A percentile compares a stretch with the other conserved stretches of the same genome.
These are phyloP conservation scores for Ceyx cyanopectus DNA, from an alignment of 2,113 vertebrate genomes.

Conservation along the genomic window DNA sequence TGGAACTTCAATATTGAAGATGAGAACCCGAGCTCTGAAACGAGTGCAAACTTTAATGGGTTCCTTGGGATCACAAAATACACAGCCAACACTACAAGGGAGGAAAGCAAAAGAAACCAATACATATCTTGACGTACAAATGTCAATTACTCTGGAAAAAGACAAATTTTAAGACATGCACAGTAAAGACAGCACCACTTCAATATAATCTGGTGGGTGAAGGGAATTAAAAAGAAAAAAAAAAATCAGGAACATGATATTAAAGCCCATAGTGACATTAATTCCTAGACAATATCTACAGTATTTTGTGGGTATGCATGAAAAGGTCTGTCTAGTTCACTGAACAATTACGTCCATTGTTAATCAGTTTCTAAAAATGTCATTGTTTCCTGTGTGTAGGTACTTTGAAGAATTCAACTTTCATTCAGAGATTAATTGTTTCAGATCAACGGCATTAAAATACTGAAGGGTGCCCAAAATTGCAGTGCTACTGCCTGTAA, in stretches of 20 bases:
- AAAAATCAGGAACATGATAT: background rate
- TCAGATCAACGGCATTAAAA: background rate
- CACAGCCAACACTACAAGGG: conserved; percentile 87
- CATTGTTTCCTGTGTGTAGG: conserved; percentile 45
- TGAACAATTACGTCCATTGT: conserved; percentile 43
- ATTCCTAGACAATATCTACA: background rate
- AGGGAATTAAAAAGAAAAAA: background rate
- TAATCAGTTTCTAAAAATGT: conserved; percentile 63
- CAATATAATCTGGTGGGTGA: fast-evolving
- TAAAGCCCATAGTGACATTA: background rate
- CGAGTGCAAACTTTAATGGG: conserved; percentile 90
- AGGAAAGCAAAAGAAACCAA: background rate
- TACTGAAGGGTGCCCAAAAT: background rate
- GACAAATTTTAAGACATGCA: background rate
- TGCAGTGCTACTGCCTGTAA: background rate
- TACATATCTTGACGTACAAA: background rate
- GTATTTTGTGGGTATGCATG: conserved; percentile 26
- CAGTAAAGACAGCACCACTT: background rate
- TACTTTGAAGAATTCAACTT: conserved; percentile 59
- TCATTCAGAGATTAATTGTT: conserved; percentile 41
- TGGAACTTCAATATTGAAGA: conserved; percentile 96
- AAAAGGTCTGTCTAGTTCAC: conserved; percentile 51
- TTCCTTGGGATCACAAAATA: conserved; percentile 93
- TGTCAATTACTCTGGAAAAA: background rate
- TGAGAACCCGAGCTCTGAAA: conserved; percentile 92